phyloP scores from a whole-genome alignment of 2,113 vertebrate species.

The Cygnus buccinator region DNA sequence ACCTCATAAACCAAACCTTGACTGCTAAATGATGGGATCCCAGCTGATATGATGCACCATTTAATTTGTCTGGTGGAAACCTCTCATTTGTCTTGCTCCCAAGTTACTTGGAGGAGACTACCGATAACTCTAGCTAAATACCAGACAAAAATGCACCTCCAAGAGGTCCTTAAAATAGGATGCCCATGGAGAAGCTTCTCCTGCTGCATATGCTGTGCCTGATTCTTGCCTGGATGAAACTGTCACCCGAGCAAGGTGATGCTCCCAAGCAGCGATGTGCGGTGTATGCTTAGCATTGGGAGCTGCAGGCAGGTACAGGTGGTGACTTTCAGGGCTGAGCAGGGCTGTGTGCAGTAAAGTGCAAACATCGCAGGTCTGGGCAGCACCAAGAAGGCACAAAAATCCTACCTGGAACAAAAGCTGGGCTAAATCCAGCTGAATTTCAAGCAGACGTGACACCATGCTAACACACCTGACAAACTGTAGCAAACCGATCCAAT shows the following conservation, averaged over 20 bases:
- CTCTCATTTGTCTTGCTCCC: background rate
- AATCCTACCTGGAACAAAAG: background rate
- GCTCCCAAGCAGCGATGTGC: background rate
- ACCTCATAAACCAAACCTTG: background rate
- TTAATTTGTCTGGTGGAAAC: slow-evolving; percentile 28
- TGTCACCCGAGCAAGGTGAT: background rate
- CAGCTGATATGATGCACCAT: background rate
- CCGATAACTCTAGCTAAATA: background rate
- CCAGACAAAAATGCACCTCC: background rate
- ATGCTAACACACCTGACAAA: background rate
- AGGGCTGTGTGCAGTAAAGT: background rate
- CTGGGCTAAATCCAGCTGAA: background rate
- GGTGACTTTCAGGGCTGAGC: background rate
- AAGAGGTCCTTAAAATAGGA: background rate
- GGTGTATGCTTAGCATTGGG: background rate
- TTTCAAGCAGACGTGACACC: background rate
- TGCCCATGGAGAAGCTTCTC: background rate
- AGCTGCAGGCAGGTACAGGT: background rate
- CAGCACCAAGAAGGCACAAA: background rate
- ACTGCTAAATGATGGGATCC: background rate
- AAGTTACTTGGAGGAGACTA: background rate
- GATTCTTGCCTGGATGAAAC: background rate
- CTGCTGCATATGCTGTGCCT: background rate
- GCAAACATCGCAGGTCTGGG: background rate
- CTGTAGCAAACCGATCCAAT: background rate